Evolutionary conservation across 2,888 invertebrate genomes (phyloP).

Genomic region (Polydrusus pterygomalis): DNA sequence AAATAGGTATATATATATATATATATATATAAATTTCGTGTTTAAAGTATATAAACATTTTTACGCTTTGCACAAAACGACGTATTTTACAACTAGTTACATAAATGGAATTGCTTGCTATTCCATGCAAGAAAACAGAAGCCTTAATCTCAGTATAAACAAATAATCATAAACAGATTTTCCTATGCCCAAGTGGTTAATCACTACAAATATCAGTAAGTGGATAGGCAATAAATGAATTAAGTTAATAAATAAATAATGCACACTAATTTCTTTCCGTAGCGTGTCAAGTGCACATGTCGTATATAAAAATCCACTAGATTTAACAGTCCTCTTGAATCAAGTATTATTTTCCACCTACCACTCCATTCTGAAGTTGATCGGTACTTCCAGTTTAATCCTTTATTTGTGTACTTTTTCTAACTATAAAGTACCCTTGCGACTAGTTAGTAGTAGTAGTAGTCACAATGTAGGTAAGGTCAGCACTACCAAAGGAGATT

Average conservation of each 20-base stretch:
- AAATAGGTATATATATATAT: no score
- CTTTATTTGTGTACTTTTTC: slow-evolving; percentile 18
- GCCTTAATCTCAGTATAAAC: slow-evolving; percentile 17
- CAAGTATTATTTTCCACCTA: slow-evolving; percentile 46
- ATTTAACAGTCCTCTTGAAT: slow-evolving; percentile 52
- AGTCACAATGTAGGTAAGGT: no score
- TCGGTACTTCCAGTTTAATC: slow-evolving; percentile 32
- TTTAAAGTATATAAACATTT: no score
- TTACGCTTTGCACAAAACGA: no score
- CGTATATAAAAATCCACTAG: slow-evolving; percentile 26
- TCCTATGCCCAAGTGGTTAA: slow-evolving; percentile 20
- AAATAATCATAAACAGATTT: slow-evolving; percentile 25
- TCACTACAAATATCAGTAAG: slow-evolving; percentile 31
- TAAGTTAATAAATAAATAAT: slow-evolving; percentile 30
- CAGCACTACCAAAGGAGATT: no score
- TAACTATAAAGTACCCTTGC: background rate
- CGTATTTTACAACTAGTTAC: no score
- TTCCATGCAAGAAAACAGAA: background rate
- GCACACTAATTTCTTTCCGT: slow-evolving; percentile 35
- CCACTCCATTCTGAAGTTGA: slow-evolving; percentile 53
- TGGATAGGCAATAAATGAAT: slow-evolving; percentile 37
- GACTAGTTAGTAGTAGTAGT: no score
- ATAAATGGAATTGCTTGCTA: no score
- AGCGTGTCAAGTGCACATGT: slow-evolving; percentile 35
- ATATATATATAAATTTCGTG: no score